Evolutionary conservation across 2,888 invertebrate genomes (phyloP).

Genomic region (Holacanthella duospinosa): DNA sequence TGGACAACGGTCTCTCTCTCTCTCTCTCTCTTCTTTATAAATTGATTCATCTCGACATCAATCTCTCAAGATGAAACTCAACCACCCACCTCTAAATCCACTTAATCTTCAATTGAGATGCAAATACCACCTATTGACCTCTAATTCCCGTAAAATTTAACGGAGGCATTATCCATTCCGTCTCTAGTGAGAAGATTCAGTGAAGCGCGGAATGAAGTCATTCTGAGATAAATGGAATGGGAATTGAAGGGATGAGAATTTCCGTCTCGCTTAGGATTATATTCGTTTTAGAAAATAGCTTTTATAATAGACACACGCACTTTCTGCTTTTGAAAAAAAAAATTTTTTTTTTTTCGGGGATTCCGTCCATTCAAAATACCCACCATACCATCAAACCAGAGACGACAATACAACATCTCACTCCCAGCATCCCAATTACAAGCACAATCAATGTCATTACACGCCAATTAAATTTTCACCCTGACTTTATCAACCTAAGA

Average conservation of each 20-base stretch:
- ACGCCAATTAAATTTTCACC: neutral
- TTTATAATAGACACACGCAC: constrained; percentile 28
- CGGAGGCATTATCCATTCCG: constrained; percentile 35
- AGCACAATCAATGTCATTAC: too few relatives aligned
- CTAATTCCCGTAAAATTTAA: constrained; percentile 39
- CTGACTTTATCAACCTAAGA: too few relatives aligned
- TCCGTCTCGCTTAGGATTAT: constrained; percentile 9
- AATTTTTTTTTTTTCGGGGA: neutral
- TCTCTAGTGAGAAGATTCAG: constrained; percentile 25
- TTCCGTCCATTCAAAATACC: neutral
- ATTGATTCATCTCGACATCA: neutral
- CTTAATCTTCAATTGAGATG: constrained; percentile 39
- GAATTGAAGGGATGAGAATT: constrained; percentile 28
- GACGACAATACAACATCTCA: too few relatives aligned
- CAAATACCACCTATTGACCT: constrained; percentile 39
- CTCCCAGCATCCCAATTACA: too few relatives aligned
- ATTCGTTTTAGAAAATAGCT: constrained; percentile 31
- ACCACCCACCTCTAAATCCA: constrained; percentile 36
- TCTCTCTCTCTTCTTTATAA: too few relatives aligned
- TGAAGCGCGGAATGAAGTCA: constrained; percentile 39
- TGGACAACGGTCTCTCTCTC: too few relatives aligned
- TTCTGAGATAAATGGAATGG: constrained; percentile 38
- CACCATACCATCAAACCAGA: neutral
- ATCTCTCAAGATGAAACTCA: neutral
- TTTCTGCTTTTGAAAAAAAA: too few relatives aligned